Evolutionary conservation across 2,797 vertebrate species (phyloP), one percentile per base, ranked within the genome.

Genomic region (Hypotaenidia philippensis): DNA sequence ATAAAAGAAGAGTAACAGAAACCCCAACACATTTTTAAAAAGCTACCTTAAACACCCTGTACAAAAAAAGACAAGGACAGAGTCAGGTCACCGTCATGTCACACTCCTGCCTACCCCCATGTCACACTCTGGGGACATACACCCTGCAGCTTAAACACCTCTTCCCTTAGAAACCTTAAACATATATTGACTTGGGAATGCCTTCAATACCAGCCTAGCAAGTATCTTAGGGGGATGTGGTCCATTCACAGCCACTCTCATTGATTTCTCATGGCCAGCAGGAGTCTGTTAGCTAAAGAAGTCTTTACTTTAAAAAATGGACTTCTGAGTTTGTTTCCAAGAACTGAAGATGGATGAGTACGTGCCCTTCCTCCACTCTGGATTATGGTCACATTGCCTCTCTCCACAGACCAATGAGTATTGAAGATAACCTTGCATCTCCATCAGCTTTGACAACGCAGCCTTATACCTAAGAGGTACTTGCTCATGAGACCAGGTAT

Each of bases 401-500:
- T n/a, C 34, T 75, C 36, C 2, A 0, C 21, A 19, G 20, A 23
- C 7, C 45, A 85, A 9, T 8, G 20, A 56, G 20, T 32, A 47
- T 60, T 83, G 50, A 76, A 19, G 57, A 70, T 63, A 64, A 16
- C 32, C 17, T 69, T 81, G 36, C 22, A 40, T 11, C 44, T 75
- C 65, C 65, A 68, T 19, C 22, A 86, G 65, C 49, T 68, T n/a
- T 41, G 13, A 55, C 20, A 61, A 19, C 1, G 1, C 26, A 74
- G 47, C 13, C 9, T 60, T 13, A 3, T 14, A 31, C 7, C 23
- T 25, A 19, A 34, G 38, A 14, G 22, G 22, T 25, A 22, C 49
- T 27, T 44, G 27, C 31, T n/a, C 10, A 1, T 6, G 31, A 50
- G 10, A 60, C 34, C 18, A 40, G 9, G 8, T 32, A 3, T 0